phyloP scores from a whole-genome alignment of 2,797 vertebrate genomes.

The Limosa lapponica region DNA sequence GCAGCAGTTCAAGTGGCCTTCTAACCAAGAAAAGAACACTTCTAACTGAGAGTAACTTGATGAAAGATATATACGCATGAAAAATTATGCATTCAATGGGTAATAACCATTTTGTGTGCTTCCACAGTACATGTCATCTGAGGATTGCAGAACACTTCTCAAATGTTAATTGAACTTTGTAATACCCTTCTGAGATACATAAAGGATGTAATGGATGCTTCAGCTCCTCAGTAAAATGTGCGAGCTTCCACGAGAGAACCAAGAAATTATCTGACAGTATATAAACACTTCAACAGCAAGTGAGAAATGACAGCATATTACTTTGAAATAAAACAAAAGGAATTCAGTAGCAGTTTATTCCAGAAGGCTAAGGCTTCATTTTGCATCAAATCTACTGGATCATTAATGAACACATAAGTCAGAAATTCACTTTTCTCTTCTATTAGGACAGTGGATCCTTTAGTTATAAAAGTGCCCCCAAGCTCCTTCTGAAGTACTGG shows the following conservation, averaged over 20 bases:
- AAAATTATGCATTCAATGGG: not conserved
- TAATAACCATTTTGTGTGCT: conserved; percentile 17
- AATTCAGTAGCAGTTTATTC: conserved; percentile 17
- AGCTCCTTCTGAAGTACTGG: not conserved
- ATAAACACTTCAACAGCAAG: conserved; percentile 26
- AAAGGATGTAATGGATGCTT: conserved; percentile 37
- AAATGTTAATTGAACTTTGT: conserved; percentile 41
- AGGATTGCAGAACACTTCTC: conserved; percentile 42
- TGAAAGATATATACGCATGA: not conserved
- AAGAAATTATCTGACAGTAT: conserved; percentile 37
- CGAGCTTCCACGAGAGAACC: conserved; percentile 4
- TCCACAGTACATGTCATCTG: not conserved
- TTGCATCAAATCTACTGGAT: not conserved
- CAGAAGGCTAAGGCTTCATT: not conserved
- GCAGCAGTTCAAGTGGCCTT: conserved; percentile 1
- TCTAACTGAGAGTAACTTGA: not conserved
- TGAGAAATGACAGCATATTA: conserved; percentile 13
- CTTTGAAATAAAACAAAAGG: conserved; percentile 18
- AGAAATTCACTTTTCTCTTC: not conserved
- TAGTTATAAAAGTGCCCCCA: not conserved
- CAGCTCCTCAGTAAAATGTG: not conserved
- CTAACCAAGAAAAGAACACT: not conserved
- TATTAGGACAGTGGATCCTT: not conserved
- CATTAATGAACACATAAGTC: not conserved
- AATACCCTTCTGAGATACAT: conserved; percentile 47